Evolutionary conservation across 2,888 invertebrate genomes (phyloP), one percentile per base, ranked within the genome.

Genomic region (Heliconius hortense): DNA sequence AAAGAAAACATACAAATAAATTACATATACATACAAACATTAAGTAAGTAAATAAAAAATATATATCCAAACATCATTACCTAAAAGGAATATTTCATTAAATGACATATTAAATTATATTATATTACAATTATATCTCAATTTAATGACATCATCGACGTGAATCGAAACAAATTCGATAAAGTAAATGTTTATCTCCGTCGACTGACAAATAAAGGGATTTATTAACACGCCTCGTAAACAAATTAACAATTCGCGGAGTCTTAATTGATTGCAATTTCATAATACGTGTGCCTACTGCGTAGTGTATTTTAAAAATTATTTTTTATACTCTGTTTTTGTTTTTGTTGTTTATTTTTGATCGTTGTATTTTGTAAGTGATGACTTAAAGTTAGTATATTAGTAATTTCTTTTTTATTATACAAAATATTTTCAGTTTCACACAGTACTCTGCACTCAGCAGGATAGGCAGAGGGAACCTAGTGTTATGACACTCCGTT

Each of bases 231-330:
- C 71, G 71, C 60, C 71, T 26, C 59, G 71, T 39, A 71, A 71
- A 60, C 71, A 71, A 71, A 71, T 71, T 71, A 71, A 71, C 60
- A 60, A 71, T 35, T 71, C 60, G 71, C 35, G 59, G 35, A 71
- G 71, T 71, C 71, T 71, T 71, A 60, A 71, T 71, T 71, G 59
- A 60, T 71, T 71, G 60, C 71, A 71, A 56, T 60, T 71, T 60
- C 71, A 71, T 71, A 59, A 59, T 60, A 71, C 39, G 26, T 26
- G 7, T 15, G n/a, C 56, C 53, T n/a, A 60, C 60, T 26, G 26
- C 15, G 59, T 35, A 60, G 59, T 68, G 48, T 48, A 5, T 48
- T 48, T 48, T 7, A 48, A 21, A 43, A 43, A 48, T 7, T 48
- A 18, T 21, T 48, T 18, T 48, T 48, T 18, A 18, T 48, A 48